phyloP scores from a whole-genome alignment of 2,888 invertebrate species.

The Agriopis aurantiaria region DNA sequence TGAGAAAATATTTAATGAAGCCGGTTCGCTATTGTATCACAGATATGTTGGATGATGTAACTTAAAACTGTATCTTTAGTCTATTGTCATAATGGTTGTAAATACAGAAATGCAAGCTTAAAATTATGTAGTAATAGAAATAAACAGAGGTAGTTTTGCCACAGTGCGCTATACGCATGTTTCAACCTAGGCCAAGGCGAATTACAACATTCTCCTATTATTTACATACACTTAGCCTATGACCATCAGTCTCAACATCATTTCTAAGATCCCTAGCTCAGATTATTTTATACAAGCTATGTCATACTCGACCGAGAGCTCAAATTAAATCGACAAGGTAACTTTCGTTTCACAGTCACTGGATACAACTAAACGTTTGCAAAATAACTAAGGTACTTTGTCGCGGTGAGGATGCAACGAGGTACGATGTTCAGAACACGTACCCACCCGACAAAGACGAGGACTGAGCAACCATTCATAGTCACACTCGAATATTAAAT shows the following conservation, averaged over 20 bases:
- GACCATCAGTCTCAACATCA: slow-evolving; percentile 85
- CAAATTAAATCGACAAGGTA: slow-evolving; percentile 79
- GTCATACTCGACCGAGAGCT: slow-evolving; percentile 75
- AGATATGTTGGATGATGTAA: slow-evolving; percentile 78
- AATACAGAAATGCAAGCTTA: slow-evolving; percentile 52
- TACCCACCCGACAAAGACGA: slow-evolving; percentile 74
- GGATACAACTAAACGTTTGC: slow-evolving; percentile 68
- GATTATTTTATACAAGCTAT: slow-evolving; percentile 76
- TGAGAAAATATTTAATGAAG: slow-evolving; percentile 63
- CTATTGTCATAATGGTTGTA: slow-evolving; percentile 64
- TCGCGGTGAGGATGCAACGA: slow-evolving; percentile 65
- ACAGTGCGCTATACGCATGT: slow-evolving; percentile 75
- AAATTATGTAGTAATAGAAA: slow-evolving; percentile 51
- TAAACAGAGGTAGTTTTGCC: slow-evolving; percentile 76
- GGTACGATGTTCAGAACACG: slow-evolving; percentile 76
- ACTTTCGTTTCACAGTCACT: slow-evolving; percentile 81
- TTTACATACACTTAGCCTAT: slow-evolving; percentile 85
- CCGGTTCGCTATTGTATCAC: slow-evolving; percentile 83
- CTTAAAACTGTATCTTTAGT: slow-evolving; percentile 66
- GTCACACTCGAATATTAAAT: slow-evolving; percentile 79
- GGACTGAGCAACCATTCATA: slow-evolving; percentile 79
- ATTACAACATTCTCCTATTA: slow-evolving; percentile 84
- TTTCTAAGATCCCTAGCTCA: slow-evolving; percentile 78
- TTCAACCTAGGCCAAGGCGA: slow-evolving; percentile 84
- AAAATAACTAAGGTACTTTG: slow-evolving; percentile 68